Conservation (phyloP, 2,113 vertebrate genomes). For the Cynoglossus semilaevis region DNA sequence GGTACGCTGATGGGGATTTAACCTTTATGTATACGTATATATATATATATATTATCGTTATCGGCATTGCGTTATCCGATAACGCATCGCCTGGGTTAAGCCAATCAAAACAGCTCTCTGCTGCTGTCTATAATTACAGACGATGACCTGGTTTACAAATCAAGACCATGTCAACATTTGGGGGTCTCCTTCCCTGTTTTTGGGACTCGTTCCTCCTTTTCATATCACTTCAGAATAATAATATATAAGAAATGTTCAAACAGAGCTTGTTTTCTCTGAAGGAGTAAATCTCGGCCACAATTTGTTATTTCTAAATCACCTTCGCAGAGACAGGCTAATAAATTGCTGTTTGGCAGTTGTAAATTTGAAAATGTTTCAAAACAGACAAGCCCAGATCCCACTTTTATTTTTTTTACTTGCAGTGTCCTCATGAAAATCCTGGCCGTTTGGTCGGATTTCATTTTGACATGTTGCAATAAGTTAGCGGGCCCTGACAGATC, state of each 20-base stretch:
- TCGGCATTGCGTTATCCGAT: no score
- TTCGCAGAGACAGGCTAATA: constrained; percentile 35
- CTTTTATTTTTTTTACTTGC: constrained; percentile 10
- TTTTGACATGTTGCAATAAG: constrained; percentile 18
- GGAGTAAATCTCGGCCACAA: constrained; percentile 46
- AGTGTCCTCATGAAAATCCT: constrained; percentile 4
- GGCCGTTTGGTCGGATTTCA: constrained; percentile 14
- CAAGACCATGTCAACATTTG: constrained; percentile 35
- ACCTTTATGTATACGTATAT: no score
- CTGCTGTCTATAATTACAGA: constrained; percentile 21
- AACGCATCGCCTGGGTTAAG: no score
- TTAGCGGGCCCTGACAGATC: constrained; percentile 12
- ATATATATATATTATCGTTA: no score
- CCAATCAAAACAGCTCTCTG: background rate
- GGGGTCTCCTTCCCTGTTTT: constrained; percentile 48
- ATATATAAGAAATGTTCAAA: background rate
- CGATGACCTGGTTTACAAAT: constrained; percentile 32
- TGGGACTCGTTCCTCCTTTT: constrained; percentile 38
- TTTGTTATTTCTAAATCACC: constrained; percentile 50
- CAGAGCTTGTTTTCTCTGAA: constrained; percentile 42
- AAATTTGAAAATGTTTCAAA: constrained; percentile 45
- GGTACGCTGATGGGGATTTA: no score
- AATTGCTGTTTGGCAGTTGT: constrained; percentile 31
- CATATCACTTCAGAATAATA: constrained; percentile 36
- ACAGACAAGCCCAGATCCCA: constrained; percentile 30